Base-by-base conservation (phyloP, 2,888 invertebrate species). In the Torymus auratus region DNA sequence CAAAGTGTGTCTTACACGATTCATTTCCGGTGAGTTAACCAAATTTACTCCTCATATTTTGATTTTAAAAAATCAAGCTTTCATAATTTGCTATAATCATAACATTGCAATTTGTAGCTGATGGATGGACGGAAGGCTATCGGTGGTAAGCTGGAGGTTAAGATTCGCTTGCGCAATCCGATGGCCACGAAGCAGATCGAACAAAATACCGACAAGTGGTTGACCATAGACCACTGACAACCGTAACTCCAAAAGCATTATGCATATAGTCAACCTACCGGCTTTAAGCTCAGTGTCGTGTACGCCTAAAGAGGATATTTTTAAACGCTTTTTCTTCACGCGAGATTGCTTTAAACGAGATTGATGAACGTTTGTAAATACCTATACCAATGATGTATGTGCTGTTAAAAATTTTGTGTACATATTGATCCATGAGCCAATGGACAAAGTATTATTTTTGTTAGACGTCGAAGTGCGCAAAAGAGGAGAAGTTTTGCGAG, bases 121-220 rank as follows among this genome's bases (percentile, higher is more conserved):
- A 94, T 97, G 94, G 98, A 98, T 84, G 98, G 98, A 0, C 93
- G 98, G 28, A 96, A 96, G 85, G 92, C 95, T 14, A 94, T 95
- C 11, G 98, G 98, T 15, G 98, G 98, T 0, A 97, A 98, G 86
- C 87, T 99, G 80, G 99, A 99, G 91, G 93, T 98, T 0, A 96
- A 96, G 90, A 91, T 98, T 70, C 94, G 97, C 76, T 93, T 98
- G 20, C 93, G 98, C 78, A 96, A 97, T 87, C 98, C 99, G 0
- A 93, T 99, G 70, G 91, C 96, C 56, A 94, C 95, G n/a, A 97
- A 96, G 87, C 96, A 98, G 91, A 94, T 98, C 10, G 97, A 97
- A 88, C 95, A 96, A 89, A 93, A 96, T 50, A 95, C 95, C 79
- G 98, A 98, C 89, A 97, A 97, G 89, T 99, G 99, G 99, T 94